Evolutionary conservation across 2,797 vertebrate species (phyloP), one percentile per base, ranked within the genome.

Genomic region (Botia kubotai): DNA sequence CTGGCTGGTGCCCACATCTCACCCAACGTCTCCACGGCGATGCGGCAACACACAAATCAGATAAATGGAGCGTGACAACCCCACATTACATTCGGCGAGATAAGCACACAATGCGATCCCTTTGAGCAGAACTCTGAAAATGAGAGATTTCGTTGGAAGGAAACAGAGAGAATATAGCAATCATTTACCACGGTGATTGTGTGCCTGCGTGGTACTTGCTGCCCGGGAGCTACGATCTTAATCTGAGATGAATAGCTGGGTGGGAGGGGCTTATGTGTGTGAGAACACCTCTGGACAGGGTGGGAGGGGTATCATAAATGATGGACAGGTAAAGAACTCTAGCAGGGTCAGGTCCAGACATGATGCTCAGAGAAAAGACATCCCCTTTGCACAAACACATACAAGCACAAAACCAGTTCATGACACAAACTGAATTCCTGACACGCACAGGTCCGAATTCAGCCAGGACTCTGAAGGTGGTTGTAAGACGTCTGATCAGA

Each of bases 291-390:
- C 58, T 19, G 67, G 66, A 67, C 65, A 36, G 19, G 0, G 16
- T 21, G 23, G 17, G 36, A 50, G 52, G n/a, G 58, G 72, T 21
- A 19, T 89, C 90, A 89, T 92, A 89, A 90, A 89, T 91, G 91
- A 90, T 83, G 75, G 33, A 5, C 33, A 33, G 82, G 80, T 90
- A 87, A 86, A 86, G 83, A 82, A 85, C 82, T 77, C 72, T 43
- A 82, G 82, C 89, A 90, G 90, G 90, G 91, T 92, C 90, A 33
- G 33, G 33, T 2, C 33, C 33, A 33, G 3, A 33, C 33, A 33
- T 33, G 33, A 33, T 5, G 33, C 33, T 33, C 33, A 33, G 33
- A 90, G 67, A 86, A 81, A 67, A 36, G 72, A 19, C 53, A 52
- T 2, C 14, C 14, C 66, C 82, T 83, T 53, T 73, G 50, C 76